These are phyloP conservation scores for Bothrops jararaca DNA, from an alignment of 2,113 vertebrate species.

Conservation along the genomic window DNA sequence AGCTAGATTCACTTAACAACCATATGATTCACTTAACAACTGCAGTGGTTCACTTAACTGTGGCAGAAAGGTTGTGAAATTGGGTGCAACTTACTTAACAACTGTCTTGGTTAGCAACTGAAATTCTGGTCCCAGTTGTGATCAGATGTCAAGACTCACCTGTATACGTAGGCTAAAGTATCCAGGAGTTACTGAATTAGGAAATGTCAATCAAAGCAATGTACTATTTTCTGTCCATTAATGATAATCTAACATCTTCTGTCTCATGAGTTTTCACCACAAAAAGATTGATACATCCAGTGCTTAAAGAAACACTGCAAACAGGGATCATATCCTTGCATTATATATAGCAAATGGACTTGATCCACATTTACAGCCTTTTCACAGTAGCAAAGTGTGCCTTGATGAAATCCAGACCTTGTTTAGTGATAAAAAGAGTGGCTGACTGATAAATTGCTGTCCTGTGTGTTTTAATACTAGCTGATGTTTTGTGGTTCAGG, in stretches of 20 bases:
- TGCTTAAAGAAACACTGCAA: neutral
- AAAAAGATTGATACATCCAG: neutral
- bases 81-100: neutral
- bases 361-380: neutral
- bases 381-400: neutral
- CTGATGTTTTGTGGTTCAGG: neutral
- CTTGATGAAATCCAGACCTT: neutral
- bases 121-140: neutral
- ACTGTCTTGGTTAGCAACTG: neutral
- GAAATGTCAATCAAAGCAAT: neutral
- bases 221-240: neutral
- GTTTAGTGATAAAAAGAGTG: neutral
- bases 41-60: neutral
- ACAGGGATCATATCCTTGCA: neutral
- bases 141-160: neutral
- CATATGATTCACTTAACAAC: neutral
- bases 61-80: neutral
- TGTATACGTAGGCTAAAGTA: neutral
- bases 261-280: neutral
- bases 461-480: neutral
- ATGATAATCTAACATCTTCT: neutral
- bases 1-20: neutral
- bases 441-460: neutral
- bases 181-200: neutral
- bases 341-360: neutral